A percentile compares a stretch with the other conserved stretches of the same genome.
Evolutionary conservation across 2,113 vertebrate genomes (phyloP).

Genomic region (Phyllostomus discolor): DNA sequence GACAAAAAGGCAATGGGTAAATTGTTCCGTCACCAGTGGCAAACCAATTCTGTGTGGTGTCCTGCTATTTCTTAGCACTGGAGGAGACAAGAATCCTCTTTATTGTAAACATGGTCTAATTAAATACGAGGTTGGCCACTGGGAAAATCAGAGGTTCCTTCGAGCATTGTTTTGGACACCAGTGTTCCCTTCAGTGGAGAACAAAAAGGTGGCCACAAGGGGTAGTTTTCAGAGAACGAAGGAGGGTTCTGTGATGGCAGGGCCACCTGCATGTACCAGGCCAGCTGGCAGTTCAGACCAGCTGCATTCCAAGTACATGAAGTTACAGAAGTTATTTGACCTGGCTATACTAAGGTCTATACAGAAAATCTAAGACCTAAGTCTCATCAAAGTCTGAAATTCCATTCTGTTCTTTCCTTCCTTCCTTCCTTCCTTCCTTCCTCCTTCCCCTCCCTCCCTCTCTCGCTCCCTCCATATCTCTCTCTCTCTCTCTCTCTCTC

Average conservation of each 20-base stretch:
- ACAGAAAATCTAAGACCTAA: neutral
- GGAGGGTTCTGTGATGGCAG: neutral
- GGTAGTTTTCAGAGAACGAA: neutral
- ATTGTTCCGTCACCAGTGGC: constrained; percentile 35
- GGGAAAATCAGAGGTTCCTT: neutral
- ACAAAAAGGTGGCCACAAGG: neutral
- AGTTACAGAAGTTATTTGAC: neutral
- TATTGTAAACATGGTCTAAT: constrained; percentile 58
- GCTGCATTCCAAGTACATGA: neutral
- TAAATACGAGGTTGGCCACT: constrained; percentile 16
- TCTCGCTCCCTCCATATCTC: too few relatives aligned
- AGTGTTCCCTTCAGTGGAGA: neutral
- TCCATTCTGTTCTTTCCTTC: neutral
- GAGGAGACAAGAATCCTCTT: constrained; percentile 9
- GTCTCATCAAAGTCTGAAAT: neutral
- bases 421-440: too few relatives aligned
- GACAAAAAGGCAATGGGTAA: constrained; percentile 31
- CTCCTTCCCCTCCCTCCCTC: too few relatives aligned
- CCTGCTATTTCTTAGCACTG: constrained; percentile 41
- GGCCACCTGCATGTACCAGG: neutral
- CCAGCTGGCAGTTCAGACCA: neutral
- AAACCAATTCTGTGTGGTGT: constrained; percentile 22
- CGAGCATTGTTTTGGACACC: constrained; percentile 33
- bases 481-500: too few relatives aligned
- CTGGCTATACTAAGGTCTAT: neutral